Conservation (phyloP, 2,797 vertebrate species). For the Liparis tanakae region DNA sequence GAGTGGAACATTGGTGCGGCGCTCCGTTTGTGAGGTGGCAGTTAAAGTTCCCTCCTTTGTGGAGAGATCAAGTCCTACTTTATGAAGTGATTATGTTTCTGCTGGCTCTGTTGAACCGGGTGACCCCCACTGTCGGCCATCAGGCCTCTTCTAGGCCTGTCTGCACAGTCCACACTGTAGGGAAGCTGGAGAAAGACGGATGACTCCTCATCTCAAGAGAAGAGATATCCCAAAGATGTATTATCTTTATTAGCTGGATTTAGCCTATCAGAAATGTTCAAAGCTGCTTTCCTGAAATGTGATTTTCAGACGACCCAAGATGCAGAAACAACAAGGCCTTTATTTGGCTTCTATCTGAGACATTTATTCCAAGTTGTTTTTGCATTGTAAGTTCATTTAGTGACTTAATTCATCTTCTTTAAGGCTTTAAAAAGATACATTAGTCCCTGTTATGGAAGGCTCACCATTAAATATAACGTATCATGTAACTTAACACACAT, state of each 20-base stretch:
- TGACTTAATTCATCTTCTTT: too few species aligned
- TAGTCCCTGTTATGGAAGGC: too few species aligned
- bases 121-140: constrained; percentile 31
- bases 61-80: constrained; percentile 26
- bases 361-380: too few species aligned
- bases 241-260: neutral
- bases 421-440: too few species aligned
- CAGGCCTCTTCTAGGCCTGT: constrained; percentile 22
- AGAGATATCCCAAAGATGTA: too few species aligned
- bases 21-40: neutral
- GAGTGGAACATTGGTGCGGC: neutral
- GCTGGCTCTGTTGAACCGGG: constrained; percentile 18
- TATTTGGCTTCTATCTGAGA: too few species aligned
- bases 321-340: neutral
- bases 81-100: constrained; percentile 44
- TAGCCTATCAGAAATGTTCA: neutral
- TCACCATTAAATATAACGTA: too few species aligned
- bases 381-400: too few species aligned
- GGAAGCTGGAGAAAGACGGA: neutral
- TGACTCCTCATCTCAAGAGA: neutral
- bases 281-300: neutral
- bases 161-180: constrained; percentile 3
- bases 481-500: too few species aligned
- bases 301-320: neutral
- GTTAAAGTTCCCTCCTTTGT: constrained; percentile 25